Evolutionary conservation across 2,797 vertebrate genomes (phyloP).

Genomic region (Urosaurus nigricauda): DNA sequence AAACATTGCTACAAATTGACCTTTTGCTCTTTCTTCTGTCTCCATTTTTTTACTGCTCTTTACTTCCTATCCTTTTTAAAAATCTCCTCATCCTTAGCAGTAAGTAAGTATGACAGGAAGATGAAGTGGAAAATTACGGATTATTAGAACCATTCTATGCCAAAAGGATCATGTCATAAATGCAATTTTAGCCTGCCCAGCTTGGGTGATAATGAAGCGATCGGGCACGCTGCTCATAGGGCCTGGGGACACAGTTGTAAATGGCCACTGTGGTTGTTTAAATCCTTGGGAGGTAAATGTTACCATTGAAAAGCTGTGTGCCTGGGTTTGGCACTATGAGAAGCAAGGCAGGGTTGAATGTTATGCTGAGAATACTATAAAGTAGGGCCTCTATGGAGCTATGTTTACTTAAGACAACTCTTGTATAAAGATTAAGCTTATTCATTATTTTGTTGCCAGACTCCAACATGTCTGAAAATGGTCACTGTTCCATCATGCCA

Average conservation of each 20-base stretch:
- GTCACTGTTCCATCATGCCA: neutral
- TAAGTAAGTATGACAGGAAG: conserved; percentile 77
- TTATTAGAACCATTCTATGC: conserved; percentile 72
- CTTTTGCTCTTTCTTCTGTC: conserved; percentile 39
- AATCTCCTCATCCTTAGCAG: conserved; percentile 75
- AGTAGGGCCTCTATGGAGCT: neutral
- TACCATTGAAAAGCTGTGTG: neutral
- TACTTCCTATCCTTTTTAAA: conserved; percentile 49
- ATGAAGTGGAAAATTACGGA: conserved; percentile 76
- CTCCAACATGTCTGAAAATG: neutral
- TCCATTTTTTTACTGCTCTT: conserved; percentile 23
- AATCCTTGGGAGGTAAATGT: conserved; percentile 44
- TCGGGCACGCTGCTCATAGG: conserved; percentile 56
- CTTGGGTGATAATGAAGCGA: conserved; percentile 73
- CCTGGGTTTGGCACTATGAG: rapidly evolving
- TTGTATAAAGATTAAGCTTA: neutral
- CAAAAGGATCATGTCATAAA: conserved; percentile 75
- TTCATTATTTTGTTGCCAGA: neutral
- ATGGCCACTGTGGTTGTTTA: conserved; percentile 47
- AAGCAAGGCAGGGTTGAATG: neutral
- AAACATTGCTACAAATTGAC: conserved; percentile 50
- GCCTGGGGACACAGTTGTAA: conserved; percentile 61
- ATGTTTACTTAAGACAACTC: neutral
- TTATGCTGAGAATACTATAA: neutral
- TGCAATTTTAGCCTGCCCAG: conserved; percentile 70